Evolutionary conservation across 1,140 invertebrate species (phyloP).

Genomic region (Littorina saxatilis): DNA sequence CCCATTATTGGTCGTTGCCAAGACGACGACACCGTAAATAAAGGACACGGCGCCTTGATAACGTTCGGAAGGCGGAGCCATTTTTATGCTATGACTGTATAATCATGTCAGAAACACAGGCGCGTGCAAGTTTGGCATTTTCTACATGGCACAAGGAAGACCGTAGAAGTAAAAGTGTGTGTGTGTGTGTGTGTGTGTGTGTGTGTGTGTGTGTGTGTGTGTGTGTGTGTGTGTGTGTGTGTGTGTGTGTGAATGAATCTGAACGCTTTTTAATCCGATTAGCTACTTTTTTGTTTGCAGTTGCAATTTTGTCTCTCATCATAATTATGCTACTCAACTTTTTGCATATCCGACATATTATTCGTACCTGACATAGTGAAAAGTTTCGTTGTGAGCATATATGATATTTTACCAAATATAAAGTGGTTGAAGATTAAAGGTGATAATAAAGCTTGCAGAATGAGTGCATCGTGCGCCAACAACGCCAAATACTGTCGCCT

Average conservation of each 20-base stretch:
- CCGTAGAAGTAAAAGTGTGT: background rate
- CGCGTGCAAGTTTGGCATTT: background rate
- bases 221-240: constrained; percentile 1
- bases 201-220: constrained; percentile 5
- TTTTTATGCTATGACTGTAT: background rate
- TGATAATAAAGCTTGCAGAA: no score
- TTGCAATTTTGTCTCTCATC: background rate
- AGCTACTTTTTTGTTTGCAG: background rate
- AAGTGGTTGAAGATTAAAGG: no score
- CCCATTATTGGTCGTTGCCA: constrained; percentile 6
- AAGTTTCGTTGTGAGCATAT: no score
- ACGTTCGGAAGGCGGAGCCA: background rate
- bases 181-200: background rate
- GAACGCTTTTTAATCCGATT: background rate
- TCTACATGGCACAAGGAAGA: no score
- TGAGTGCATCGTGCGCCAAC: no score
- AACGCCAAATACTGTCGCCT: no score
- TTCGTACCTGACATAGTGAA: no score
- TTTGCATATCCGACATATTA: no score
- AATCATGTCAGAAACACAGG: background rate
- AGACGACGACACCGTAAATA: background rate
- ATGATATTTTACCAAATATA: no score
- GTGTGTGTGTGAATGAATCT: constrained; percentile 5
- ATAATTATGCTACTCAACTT: background rate
- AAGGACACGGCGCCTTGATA: background rate